Conservation (phyloP, 2,797 vertebrate species). For the Halcyon chelicuti region DNA sequence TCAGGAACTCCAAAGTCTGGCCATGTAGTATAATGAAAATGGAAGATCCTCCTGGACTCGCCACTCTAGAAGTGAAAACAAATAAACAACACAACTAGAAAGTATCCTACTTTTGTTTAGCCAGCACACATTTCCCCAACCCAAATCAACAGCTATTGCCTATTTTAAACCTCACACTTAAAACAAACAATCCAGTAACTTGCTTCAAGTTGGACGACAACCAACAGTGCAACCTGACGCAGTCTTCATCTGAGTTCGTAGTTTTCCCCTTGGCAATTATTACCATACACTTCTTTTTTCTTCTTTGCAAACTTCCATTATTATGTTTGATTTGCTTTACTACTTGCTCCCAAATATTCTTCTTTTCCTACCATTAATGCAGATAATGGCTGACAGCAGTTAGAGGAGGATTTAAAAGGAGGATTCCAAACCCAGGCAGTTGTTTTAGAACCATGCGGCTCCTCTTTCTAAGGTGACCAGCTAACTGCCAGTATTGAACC, state of each 20-base stretch:
- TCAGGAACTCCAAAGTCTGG: constrained; percentile 98
- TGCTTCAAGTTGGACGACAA: background rate
- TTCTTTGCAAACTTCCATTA: background rate
- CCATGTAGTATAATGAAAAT: constrained; percentile 99
- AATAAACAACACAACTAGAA: background rate
- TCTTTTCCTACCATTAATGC: background rate
- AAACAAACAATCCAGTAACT: background rate
- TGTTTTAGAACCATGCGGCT: background rate
- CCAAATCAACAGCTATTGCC: background rate
- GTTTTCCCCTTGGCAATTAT: background rate
- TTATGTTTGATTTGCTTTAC: background rate
- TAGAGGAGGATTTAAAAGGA: background rate
- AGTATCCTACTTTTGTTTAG: background rate
- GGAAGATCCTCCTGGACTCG: constrained; percentile 90
- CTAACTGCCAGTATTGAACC: background rate
- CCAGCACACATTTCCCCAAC: background rate
- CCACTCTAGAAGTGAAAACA: constrained; percentile 83
- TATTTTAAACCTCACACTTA: background rate
- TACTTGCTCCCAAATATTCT: background rate
- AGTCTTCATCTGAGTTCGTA: background rate
- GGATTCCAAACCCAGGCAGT: background rate
- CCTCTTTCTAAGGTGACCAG: background rate
- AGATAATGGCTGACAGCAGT: background rate
- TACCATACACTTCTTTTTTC: rapidly evolving
- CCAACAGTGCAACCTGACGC: background rate